Conservation (phyloP, 1,140 invertebrate genomes). For the Anastrepha obliqua region DNA sequence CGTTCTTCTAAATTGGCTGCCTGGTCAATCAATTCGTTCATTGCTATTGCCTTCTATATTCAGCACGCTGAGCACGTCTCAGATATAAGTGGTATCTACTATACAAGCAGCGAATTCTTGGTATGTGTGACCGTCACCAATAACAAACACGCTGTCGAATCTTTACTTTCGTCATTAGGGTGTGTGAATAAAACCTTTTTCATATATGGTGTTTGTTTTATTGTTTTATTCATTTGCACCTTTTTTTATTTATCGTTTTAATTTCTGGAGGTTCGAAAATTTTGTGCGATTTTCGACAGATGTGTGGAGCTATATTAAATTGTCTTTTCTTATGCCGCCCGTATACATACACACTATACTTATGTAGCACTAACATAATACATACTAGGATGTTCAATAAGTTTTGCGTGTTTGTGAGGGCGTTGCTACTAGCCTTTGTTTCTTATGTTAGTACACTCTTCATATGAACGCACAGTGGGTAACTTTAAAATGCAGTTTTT, state of each 20-base stretch:
- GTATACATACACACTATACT: too few relatives aligned
- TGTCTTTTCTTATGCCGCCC: too few relatives aligned
- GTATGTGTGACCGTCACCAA: slow-evolving; percentile 19
- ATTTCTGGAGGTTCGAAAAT: not conserved
- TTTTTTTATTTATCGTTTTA: not conserved
- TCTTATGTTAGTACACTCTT: too few relatives aligned
- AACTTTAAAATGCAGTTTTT: too few relatives aligned
- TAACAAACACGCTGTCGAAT: slow-evolving; percentile 15
- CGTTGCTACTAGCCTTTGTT: too few relatives aligned
- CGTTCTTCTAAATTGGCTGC: slow-evolving; percentile 23
- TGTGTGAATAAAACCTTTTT: not conserved
- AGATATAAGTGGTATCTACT: slow-evolving; percentile 1
- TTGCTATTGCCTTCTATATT: not conserved
- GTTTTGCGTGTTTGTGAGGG: too few relatives aligned
- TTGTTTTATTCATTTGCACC: not conserved
- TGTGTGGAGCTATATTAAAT: not conserved
- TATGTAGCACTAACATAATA: too few relatives aligned
- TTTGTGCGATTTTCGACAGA: not conserved
- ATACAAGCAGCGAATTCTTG: not conserved
- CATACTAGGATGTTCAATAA: too few relatives aligned
- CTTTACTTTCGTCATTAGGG: slow-evolving; percentile 9
- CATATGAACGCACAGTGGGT: too few relatives aligned
- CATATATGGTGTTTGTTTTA: not conserved
- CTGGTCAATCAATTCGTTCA: not conserved
- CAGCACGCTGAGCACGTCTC: slow-evolving; percentile 20